phyloP scores from a whole-genome alignment of 2,888 invertebrate species.

The Drosophila mercatorum region DNA sequence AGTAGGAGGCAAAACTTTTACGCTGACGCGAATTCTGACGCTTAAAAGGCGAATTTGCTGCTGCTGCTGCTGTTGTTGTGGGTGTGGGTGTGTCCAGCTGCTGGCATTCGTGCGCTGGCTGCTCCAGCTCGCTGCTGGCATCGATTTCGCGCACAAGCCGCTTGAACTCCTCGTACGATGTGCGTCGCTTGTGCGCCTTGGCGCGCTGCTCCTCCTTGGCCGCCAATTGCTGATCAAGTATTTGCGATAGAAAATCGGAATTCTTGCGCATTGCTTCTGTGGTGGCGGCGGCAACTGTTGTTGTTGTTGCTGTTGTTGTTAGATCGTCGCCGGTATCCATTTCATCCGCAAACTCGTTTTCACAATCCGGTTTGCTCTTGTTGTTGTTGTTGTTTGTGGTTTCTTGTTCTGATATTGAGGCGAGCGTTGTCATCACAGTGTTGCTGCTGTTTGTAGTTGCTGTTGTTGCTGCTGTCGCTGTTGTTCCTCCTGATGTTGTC shows the following conservation, averaged over 20 bases:
- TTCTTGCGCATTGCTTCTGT: conserved; percentile 83
- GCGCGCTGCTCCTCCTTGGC: conserved; percentile 74
- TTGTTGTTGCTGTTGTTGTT: conserved; percentile 48
- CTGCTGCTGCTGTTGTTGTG: conserved; percentile 17
- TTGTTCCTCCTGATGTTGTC: conserved; percentile 16
- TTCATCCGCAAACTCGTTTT: conserved; percentile 81
- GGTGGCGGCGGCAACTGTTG: conserved; percentile 51
- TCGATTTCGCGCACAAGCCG: conserved; percentile 83
- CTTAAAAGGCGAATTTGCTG: conserved; percentile 67
- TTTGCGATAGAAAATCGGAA: conserved; percentile 83
- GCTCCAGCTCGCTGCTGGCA: conserved; percentile 44
- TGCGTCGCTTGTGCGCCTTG: conserved; percentile 83
- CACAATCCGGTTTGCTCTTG: conserved; percentile 72
- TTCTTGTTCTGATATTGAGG: conserved; percentile 83
- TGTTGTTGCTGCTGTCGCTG: conserved; percentile 44
- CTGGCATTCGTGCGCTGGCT: conserved; percentile 44
- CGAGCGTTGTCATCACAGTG: conserved; percentile 61
- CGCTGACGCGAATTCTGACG: conserved; percentile 83
- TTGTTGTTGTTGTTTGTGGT: conserved; percentile 52
- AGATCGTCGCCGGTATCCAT: conserved; percentile 78
- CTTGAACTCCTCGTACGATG: conserved; percentile 85
- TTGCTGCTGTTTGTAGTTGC: conserved; percentile 34
- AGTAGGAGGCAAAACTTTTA: conserved; percentile 80
- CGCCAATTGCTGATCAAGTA: conserved; percentile 82
- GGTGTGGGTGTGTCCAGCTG: conserved; percentile 37